Evolutionary conservation across 1,140 invertebrate genomes (phyloP), one percentile per base, ranked within the genome.

Genomic region (Eumaeus atala): DNA sequence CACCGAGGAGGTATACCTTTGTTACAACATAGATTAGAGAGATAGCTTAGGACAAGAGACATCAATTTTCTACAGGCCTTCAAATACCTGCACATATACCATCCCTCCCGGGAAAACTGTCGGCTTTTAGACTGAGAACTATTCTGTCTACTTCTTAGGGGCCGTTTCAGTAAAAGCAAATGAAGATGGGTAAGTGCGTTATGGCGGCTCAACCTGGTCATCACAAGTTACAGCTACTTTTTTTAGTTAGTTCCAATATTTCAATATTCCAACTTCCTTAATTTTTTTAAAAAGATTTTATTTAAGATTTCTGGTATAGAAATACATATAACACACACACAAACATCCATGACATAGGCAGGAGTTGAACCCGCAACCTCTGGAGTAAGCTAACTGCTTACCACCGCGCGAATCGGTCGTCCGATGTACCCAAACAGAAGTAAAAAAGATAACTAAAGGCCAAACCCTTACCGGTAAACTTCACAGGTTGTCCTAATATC

Each of bases 381-480:
- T n/a, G n/a, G n/a, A n/a, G n/a, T n/a, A n/a, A n/a, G n/a, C n/a
- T n/a, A n/a, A n/a, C n/a, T n/a, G n/a, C n/a, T n/a, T n/a, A n/a
- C n/a, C n/a, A n/a, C n/a, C n/a, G n/a, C n/a, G n/a, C n/a, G n/a
- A n/a, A n/a, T n/a, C n/a, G n/a, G n/a, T n/a, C n/a, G n/a, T n/a
- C n/a, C n/a, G n/a, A n/a, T 16, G 40, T n/a, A 7, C 12, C 17
- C 12, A 12, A 28, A 40, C 17, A 37, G 36, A 34, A 37, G 10
- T 33, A 34, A 58, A 48, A n/a, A 50, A 16, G 18, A 7, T 36
- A 11, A 48, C 18, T 52, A 17, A 36, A 38, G 42, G 53, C 34
- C 16, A 35, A 36, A 33, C n/a, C 36, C 44, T 44, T 90, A 98
- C 96, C 98, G 90, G 98, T 95, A 90, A 99, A 99, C 84, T 96